Evolutionary conservation across 1,140 invertebrate species (phyloP), one percentile per base, ranked within the genome.

Genomic region (Drosophila sulfurigaster): DNA sequence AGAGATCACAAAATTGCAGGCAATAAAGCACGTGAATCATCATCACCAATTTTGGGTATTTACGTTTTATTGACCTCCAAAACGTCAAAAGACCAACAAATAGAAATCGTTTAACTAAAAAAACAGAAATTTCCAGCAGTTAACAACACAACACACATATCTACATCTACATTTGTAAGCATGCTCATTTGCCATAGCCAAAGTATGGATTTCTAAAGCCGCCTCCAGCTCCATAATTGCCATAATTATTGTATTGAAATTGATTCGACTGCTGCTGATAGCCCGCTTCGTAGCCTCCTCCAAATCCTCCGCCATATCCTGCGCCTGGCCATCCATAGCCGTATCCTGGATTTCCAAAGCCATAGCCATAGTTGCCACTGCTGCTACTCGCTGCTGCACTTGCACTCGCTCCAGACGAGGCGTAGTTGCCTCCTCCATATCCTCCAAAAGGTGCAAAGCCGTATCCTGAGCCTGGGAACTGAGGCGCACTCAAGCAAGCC

Each of bases 21-120:
- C n/a, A 28, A 30, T 20, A 35, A 59, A 58, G 58, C 46, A 13
- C 62, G 15, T 86, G 82, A 87, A 70, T 87, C 83, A 86, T 77
- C 45, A 35, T 8, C 45, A 43, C 10, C 28, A 52, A 71, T 52
- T 80, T 80, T 74, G 82, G 82, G 82, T 74, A 82, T 87, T 87
- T 87, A 63, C 71, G 63, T 88, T 87, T 87, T 87, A 87, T 87
- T 87, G 82, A 87, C 82, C 82, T 87, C 77, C 82, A 88, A 70
- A 67, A 69, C 46, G 13, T 52, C 4, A 25, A 63, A 81, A 83
- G 59, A 69, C 59, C 75, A 79, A 85, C 76, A 85, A 72, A 85
- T 69, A 69, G 70, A 85, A 88, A 89, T 73, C 81, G 80, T 78
- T 89, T 59, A 78, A 86, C 59, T 68, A 70, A 62, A 70, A 62